Percentiles rank a stretch among this genome's conserved stretches.
Evolutionary conservation across 1,140 invertebrate species (phyloP).

Genomic region (Proctacanthus coquilletti): DNA sequence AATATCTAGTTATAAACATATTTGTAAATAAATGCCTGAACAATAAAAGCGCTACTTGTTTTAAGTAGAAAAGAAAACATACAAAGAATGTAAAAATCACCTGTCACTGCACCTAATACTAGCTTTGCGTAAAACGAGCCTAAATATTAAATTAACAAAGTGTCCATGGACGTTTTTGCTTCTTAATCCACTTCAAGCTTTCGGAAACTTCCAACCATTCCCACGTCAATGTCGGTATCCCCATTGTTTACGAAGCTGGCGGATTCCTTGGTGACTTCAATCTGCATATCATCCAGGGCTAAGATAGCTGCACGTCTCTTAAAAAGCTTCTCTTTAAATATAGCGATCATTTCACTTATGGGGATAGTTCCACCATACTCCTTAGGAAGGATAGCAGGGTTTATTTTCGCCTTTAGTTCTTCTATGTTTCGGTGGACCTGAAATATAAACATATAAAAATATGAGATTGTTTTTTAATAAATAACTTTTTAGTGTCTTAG

Average conservation of each 20-base stretch:
- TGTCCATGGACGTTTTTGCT: no score
- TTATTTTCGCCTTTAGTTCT: slow-evolving; percentile 49
- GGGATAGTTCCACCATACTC: slow-evolving; percentile 72
- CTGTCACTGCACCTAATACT: no score
- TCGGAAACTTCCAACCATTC: slow-evolving; percentile 59
- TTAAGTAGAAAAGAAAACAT: no score
- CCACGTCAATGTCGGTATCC: slow-evolving; percentile 46
- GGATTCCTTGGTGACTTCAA: slow-evolving; percentile 47
- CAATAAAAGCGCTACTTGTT: no score
- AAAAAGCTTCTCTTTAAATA: slow-evolving; percentile 48
- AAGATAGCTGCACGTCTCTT: slow-evolving; percentile 46
- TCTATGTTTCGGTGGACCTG: slow-evolving; percentile 56
- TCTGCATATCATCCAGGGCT: slow-evolving; percentile 64
- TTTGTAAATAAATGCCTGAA: no score
- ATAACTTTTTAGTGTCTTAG: no score
- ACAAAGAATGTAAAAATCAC: background rate
- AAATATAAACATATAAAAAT: no score
- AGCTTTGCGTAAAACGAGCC: no score
- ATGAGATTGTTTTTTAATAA: no score
- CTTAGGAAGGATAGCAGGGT: slow-evolving; percentile 60
- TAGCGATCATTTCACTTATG: slow-evolving; percentile 60
- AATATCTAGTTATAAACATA: no score
- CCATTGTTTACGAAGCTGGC: slow-evolving; percentile 43
- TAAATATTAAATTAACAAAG: no score
- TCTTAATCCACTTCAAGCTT: slow-evolving; percentile 64